Evolutionary conservation across 2,888 invertebrate genomes (phyloP), one percentile per base, ranked within the genome.

Genomic region (Pemphredon lugubris): DNA sequence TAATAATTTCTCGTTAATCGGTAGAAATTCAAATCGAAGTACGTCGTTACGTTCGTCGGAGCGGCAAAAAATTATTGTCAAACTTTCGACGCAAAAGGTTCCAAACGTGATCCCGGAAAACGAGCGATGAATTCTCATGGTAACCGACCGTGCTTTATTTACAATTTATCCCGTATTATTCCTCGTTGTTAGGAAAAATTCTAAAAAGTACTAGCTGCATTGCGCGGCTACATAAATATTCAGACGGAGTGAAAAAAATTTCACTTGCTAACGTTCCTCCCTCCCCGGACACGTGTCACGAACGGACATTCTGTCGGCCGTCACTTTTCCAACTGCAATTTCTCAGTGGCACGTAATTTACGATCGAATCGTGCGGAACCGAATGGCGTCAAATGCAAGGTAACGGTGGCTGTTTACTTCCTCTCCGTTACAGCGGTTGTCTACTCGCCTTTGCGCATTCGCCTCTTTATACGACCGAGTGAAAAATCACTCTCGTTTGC

Each of bases 341-440:
- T 66, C 48, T 66, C 61, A 61, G 47, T 34, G 61, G 20, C 32
- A 51, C 37, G 61, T 66, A 66, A 66, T 66, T 54, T 53, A 66
- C 54, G 61, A 61, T 61, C 61, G 44, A 54, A 39, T 13, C 18
- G 20, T 30, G 50, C 23, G 23, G 23, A 21, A 54, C 50, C 53
- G 23, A 30, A 39, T 32, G 18, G 53, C 23, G 53, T 61, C 32
- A 47, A 42, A 42, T 45, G 26, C 45, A 39, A 34, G n/a, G 37
- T n/a, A 34, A 7, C n/a, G n/a, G 34, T n/a, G n/a, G 34, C 34
- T 34, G n/a, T 34, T 34, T 34, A 34, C 1, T 7, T 34, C 2
- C n/a, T 2, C n/a, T 34, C 34, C n/a, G 11, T 4, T n/a, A n/a
- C 9, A 34, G 2, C 34, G n/a, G 26, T 26, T 3, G 34, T n/a